phyloP scores from a whole-genome alignment of 2,888 invertebrate species.

The Apodemia mormo region DNA sequence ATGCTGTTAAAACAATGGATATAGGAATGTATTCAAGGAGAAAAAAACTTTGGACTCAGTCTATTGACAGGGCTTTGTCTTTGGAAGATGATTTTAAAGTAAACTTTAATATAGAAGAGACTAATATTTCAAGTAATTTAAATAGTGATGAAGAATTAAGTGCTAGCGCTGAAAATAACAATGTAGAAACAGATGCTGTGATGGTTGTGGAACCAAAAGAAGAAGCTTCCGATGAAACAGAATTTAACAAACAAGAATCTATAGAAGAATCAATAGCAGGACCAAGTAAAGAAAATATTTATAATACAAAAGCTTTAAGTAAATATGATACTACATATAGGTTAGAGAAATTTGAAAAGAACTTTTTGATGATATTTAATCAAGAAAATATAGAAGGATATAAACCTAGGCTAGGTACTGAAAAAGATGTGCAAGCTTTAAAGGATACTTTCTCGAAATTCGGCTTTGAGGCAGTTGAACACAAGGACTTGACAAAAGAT shows the following conservation, averaged over 20 bases:
- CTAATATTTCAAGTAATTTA: neutral
- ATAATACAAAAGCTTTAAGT: slow-evolving; percentile 45
- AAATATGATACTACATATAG: slow-evolving; percentile 54
- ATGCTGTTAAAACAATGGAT: neutral
- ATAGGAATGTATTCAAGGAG: neutral
- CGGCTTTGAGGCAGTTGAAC: slow-evolving; percentile 50
- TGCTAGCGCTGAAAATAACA: neutral
- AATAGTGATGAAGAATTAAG: slow-evolving; percentile 11
- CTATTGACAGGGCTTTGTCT: slow-evolving; percentile 1
- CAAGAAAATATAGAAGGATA: slow-evolving; percentile 51
- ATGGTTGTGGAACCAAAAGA: neutral
- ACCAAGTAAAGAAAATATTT: slow-evolving; percentile 19
- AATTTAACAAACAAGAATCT: slow-evolving; percentile 5
- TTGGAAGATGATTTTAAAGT: slow-evolving; percentile 7
- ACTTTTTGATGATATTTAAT: slow-evolving; percentile 57
- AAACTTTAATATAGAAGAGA: neutral
- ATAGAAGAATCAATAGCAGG: slow-evolving; percentile 3
- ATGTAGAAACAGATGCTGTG: neutral
- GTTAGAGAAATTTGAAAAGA: slow-evolving; percentile 56
- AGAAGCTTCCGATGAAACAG: neutral
- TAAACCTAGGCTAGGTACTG: slow-evolving; percentile 52
- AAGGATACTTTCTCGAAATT: slow-evolving; percentile 32
- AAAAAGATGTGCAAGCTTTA: slow-evolving; percentile 52
- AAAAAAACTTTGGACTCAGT: slow-evolving; percentile 6
- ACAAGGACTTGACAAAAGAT: slow-evolving; percentile 49